Base-by-base conservation (phyloP, 2,113 vertebrate genomes). In the Thunnus thynnus region DNA sequence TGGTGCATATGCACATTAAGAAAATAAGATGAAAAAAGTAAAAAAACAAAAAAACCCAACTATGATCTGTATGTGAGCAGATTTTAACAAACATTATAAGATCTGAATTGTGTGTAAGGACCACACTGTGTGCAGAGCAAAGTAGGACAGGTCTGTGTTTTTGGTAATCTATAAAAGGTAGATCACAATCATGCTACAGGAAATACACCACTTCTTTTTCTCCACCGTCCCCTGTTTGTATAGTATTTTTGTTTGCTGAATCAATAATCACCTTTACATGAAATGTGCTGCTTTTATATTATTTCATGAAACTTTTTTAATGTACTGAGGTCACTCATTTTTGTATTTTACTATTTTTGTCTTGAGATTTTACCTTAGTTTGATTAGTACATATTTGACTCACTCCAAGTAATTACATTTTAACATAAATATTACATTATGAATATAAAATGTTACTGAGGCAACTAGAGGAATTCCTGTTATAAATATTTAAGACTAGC, bases 171-270 rank as follows among this genome's bases (percentile, higher is more conserved):
- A 18, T 16, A 46, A 22, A 72, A 67, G 27, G 55, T 65, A 76
- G 36, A 47, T 68, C 1, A 25, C 3, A 27, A 30, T 13, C 7
- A 20, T 58, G 27, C 20, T 3, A 63, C 76, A 78, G 4, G 54
- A 78, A 80, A 16, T 36, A 74, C 84, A 89, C 69, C 84, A 83
- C 83, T 90, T 87, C 76, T 75, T 82, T 27, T 54, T 57, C 27
- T 36, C 11, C 22, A 44, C 17, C 2, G 0, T 60, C 65, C 11
- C 36, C 44, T 69, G 4, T 22, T 64, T 51, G 5, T 22, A 18
- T 3, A 10, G 4, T 44, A 12, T 18, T 58, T 77, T 13, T 7
- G 2, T 72, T 67, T 20, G 17, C 41, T 56, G 5, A 51, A 14
- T 51, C 48, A 48, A 4, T 51, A 3, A 7, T 54, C 18, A 13